Evolutionary conservation across 2,113 vertebrate genomes (phyloP), one percentile per base, ranked within the genome.

Genomic region (Equus przewalskii): DNA sequence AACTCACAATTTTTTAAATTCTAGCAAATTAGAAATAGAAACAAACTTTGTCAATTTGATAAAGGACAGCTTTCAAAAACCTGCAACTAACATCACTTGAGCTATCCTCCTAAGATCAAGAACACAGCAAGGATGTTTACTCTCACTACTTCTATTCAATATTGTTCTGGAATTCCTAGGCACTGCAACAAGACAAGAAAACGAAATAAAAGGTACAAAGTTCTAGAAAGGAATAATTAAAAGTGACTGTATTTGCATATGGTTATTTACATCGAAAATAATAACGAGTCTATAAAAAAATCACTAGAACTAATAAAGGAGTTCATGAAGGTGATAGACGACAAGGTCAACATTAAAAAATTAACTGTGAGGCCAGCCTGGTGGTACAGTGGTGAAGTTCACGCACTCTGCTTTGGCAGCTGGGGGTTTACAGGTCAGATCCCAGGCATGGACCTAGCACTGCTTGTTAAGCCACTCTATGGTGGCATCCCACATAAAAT

Each of bases 11-110:
- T 70, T 46, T 46, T 82, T n/a, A 1, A 67, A 67, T 46, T 82
- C 36, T 72, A 92, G 90, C 22, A 92, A 58, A 79, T 36, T 26
- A 46, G 89, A 92, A 70, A 28, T 54, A 90, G 46, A 89, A 89
- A 56, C n/a, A 12, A 80, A 91, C 16, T 70, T 67, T 36, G 41
- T 58, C 19, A 83, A 33, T 75, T 70, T 84, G 24, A n/a, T 84
- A 92, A 60, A 22, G 58, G 56, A 64, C 15, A 36, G 21, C 13
- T 28, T 60, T 65, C 13, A 36, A 73, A 78, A 79, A 26, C 8
- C n/a, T 64, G n/a, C 11, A 22, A 30, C 24, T 12, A 75, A 64
- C 21, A 58, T 49, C 18, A 14, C 44, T 30, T 70, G 33, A 44
- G 51, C 62, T 65, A 54, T 79, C 16, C 11, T 2, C 33, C 58